phyloP scores from a whole-genome alignment of 2,888 invertebrate genomes.

The Argyresthia albistria region DNA sequence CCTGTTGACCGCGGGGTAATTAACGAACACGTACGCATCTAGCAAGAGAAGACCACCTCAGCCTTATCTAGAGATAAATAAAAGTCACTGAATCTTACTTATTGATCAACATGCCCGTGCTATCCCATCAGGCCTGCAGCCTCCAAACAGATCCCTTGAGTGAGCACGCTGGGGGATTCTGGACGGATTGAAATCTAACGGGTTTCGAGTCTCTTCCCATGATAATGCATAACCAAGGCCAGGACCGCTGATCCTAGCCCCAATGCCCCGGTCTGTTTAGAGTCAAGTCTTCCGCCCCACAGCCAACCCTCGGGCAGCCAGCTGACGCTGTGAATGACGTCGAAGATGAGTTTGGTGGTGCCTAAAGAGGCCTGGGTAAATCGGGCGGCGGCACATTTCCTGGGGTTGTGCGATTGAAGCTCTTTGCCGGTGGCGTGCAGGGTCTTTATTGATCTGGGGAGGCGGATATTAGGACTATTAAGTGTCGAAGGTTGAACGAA shows the following conservation, averaged over 20 bases:
- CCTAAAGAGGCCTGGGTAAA: slow-evolving; percentile 45
- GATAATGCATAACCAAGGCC: slow-evolving; percentile 44
- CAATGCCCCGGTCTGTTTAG: slow-evolving; percentile 29
- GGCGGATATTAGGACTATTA: not conserved
- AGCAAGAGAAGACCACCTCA: too few relatives aligned
- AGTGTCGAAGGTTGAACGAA: too few relatives aligned
- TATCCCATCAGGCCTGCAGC: too few relatives aligned
- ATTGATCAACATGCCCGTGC: too few relatives aligned
- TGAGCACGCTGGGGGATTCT: too few relatives aligned
- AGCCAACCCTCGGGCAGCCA: slow-evolving; percentile 85
- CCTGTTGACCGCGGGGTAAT: too few relatives aligned
- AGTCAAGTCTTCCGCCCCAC: slow-evolving; percentile 80
- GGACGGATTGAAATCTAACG: too few relatives aligned
- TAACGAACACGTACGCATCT: too few relatives aligned
- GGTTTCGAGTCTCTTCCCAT: slow-evolving; percentile 30
- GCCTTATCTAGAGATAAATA: too few relatives aligned
- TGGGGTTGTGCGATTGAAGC: slow-evolving; percentile 25
- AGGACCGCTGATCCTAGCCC: slow-evolving; percentile 42
- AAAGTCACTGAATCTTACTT: too few relatives aligned
- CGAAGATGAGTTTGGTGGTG: slow-evolving; percentile 62
- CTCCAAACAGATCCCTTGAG: too few relatives aligned
- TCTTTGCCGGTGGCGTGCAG: slow-evolving; percentile 32
- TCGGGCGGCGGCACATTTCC: slow-evolving; percentile 43
- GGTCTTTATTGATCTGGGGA: slow-evolving; percentile 42
- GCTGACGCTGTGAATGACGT: slow-evolving; percentile 84